Evolutionary conservation across 92 coral and sea anemone genomes (phyloP).

Genomic region (Virgularia gustaviana): DNA sequence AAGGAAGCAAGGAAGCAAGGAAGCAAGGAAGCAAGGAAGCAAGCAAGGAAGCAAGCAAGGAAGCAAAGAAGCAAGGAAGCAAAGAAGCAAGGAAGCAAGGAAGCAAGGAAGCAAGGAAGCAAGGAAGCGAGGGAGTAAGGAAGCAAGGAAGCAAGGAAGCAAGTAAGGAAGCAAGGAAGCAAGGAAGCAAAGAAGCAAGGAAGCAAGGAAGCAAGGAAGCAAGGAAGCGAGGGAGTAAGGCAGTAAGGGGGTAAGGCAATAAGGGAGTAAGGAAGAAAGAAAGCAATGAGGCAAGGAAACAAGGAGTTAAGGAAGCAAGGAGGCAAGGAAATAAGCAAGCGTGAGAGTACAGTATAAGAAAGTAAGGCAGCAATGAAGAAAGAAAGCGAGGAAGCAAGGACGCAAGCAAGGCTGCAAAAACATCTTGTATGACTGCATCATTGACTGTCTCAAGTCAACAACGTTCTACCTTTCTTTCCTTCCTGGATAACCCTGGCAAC

Average conservation of each 20-base stretch:
- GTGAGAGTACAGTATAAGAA: background rate
- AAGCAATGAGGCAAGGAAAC: background rate
- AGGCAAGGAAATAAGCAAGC: background rate
- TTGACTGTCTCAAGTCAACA: background rate
- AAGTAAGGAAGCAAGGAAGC: background rate
- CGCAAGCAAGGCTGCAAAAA: constrained; percentile 1
- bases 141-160: background rate
- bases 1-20: background rate
- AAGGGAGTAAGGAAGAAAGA: background rate
- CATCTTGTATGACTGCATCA: background rate
- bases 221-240: background rate
- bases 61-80: background rate
- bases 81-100: background rate
- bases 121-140: background rate
- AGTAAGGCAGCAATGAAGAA: background rate
- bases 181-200: background rate
- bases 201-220: background rate
- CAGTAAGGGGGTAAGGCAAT: background rate
- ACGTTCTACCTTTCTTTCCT: constrained; percentile 64
- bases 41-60: constrained; percentile 2
- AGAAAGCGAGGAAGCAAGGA: background rate
- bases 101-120: too few species aligned
- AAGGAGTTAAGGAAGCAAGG: background rate
- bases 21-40: background rate
- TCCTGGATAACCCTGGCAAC: constrained; percentile 73